Evolutionary conservation across 2,113 vertebrate genomes (phyloP).

Genomic region (Lasiurus borealis): DNA sequence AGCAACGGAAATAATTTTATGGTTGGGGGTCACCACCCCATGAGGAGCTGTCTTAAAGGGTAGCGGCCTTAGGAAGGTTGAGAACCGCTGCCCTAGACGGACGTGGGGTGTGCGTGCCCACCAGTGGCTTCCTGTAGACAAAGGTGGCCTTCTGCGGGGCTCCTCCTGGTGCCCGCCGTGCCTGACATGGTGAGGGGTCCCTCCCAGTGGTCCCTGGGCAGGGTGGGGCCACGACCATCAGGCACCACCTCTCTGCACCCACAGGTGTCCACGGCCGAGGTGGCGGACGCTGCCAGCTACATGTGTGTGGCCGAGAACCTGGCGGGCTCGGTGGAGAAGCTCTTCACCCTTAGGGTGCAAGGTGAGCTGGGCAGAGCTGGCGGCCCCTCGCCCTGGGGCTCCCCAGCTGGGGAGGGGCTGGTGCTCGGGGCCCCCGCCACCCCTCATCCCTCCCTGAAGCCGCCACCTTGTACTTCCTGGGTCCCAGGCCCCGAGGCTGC

Average conservation of each 20-base stretch:
- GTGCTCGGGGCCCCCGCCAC: background rate
- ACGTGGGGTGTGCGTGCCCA: fast-evolving
- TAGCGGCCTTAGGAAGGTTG: no score
- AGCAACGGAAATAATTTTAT: no score
- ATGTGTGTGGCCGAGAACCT: slow-evolving; percentile 92
- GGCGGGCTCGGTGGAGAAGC: slow-evolving; percentile 91
- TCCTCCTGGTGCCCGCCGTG: fast-evolving
- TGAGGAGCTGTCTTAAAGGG: no score
- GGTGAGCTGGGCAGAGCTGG: slow-evolving; percentile 83
- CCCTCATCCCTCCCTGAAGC: no score
- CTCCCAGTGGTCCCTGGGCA: fast-evolving
- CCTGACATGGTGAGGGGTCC: background rate
- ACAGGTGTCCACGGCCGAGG: slow-evolving; percentile 89
- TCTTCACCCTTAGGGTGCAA: slow-evolving; percentile 91
- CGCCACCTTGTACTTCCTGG: fast-evolving
- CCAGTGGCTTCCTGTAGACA: fast-evolving
- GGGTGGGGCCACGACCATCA: background rate
- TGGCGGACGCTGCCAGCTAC: slow-evolving; percentile 90
- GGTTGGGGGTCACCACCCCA: no score
- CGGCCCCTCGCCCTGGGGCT: fast-evolving
- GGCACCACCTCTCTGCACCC: background rate
- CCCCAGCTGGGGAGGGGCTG: background rate
- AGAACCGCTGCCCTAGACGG: background rate
- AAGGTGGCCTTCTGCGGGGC: background rate
- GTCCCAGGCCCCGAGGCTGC: background rate